Conservation (phyloP, 2,888 invertebrate species). For the Griposia aprilina region DNA sequence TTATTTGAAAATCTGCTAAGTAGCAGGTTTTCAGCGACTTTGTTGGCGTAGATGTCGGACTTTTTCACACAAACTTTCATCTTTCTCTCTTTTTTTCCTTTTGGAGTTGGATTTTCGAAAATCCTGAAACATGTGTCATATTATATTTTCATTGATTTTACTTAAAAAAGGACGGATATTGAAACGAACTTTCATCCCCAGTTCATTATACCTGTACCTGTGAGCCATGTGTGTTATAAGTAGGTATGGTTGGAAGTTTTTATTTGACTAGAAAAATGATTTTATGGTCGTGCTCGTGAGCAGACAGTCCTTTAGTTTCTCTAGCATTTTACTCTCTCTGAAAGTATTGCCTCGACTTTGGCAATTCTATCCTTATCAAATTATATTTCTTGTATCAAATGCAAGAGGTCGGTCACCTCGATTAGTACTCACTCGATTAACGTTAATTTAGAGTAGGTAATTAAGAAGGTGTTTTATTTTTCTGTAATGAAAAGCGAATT, state of each 20-base stretch:
- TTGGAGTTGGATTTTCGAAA: no score
- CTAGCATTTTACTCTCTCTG: not conserved
- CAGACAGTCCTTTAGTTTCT: not conserved
- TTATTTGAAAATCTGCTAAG: not conserved
- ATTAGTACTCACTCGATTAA: conserved; percentile 18
- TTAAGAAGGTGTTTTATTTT: conserved; percentile 18
- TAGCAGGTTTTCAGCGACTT: not conserved
- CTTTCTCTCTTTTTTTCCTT: no score
- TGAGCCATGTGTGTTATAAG: not conserved
- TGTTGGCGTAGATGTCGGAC: no score
- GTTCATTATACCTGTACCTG: not conserved
- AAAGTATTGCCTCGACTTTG: not conserved
- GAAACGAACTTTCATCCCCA: not conserved
- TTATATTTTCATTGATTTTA: not conserved
- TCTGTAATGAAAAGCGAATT: conserved; percentile 13
- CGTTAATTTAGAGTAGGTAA: conserved; percentile 1
- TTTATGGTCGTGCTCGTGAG: not conserved
- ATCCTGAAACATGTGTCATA: not conserved
- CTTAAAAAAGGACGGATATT: not conserved
- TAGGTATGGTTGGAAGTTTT: not conserved
- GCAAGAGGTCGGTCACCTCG: conserved; percentile 24
- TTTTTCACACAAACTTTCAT: conserved; percentile 1
- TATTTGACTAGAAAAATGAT: conserved; percentile 4
- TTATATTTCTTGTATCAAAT: conserved; percentile 14
- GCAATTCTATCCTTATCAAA: conserved; percentile 7